Evolutionary conservation across 1,140 invertebrate genomes (phyloP).

Genomic region (Cydia amplana): DNA sequence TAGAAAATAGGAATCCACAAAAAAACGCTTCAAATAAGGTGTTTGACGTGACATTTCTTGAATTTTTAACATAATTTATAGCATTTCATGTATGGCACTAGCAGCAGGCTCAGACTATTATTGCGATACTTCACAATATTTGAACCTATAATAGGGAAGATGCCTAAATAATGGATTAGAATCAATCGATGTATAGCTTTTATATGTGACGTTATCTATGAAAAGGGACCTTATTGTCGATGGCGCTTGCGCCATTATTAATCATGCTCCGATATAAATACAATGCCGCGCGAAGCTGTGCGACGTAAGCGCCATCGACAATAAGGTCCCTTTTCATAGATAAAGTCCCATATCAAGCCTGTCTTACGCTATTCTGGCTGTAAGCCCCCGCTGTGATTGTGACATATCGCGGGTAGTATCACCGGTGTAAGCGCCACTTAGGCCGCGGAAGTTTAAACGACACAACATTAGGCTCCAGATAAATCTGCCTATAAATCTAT

Average conservation of each 20-base stretch:
- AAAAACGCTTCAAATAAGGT: too few species aligned
- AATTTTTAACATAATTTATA: neutral
- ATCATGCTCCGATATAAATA: too few species aligned
- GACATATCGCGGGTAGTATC: slow-evolving; percentile 7
- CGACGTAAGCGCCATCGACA: too few species aligned
- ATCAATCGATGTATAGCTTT: neutral
- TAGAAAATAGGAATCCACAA: neutral
- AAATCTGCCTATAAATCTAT: slow-evolving; percentile 13
- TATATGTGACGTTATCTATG: too few species aligned
- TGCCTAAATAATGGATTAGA: neutral
- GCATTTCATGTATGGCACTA: too few species aligned
- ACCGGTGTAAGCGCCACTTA: neutral
- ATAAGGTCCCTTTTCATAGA: too few species aligned
- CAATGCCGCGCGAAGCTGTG: too few species aligned
- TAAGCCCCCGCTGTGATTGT: neutral
- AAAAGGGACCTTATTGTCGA: too few species aligned
- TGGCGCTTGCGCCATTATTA: too few species aligned
- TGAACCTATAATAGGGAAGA: neutral
- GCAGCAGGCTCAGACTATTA: neutral
- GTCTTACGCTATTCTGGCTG: neutral
- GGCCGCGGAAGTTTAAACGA: slow-evolving; percentile 13
- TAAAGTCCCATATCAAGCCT: too few species aligned
- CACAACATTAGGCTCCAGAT: slow-evolving; percentile 10
- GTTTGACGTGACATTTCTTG: neutral
- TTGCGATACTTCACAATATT: neutral